These are phyloP conservation scores for Lytechinus variegatus DNA, from an alignment of 35 echinoderm and acorn worm genomes.

Conservation along the genomic window DNA sequence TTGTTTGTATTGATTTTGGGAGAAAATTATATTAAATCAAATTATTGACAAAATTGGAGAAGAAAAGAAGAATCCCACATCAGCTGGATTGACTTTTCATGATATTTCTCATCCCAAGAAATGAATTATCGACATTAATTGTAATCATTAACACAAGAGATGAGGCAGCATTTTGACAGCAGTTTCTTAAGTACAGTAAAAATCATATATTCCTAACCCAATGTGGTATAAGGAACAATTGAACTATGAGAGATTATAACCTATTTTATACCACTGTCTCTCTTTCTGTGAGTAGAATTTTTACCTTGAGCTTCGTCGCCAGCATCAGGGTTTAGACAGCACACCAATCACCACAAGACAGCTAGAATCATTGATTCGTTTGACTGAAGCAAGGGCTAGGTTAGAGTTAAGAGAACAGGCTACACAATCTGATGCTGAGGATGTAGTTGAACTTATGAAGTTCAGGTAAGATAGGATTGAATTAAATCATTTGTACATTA, in stretches of 20 bases:
- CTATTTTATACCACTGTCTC: too few relatives aligned
- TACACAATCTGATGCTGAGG: slow-evolving; percentile 82
- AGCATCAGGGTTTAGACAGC: slow-evolving; percentile 83
- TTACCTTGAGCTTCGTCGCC: slow-evolving; percentile 91
- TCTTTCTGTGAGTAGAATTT: slow-evolving; percentile 45
- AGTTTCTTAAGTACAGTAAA: slow-evolving; percentile 87
- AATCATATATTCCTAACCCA: slow-evolving; percentile 53
- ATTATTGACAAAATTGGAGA: too few relatives aligned
- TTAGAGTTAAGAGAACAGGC: slow-evolving; percentile 89
- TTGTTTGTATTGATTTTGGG: too few relatives aligned
- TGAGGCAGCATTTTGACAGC: slow-evolving; percentile 79
- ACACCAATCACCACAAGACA: slow-evolving; percentile 96
- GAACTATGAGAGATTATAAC: too few relatives aligned
- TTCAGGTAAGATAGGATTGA: slow-evolving; percentile 68
- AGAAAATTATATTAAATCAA: too few relatives aligned
- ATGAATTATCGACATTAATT: slow-evolving; percentile 88
- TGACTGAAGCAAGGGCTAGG: slow-evolving; percentile 94
- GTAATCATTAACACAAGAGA: slow-evolving; percentile 73
- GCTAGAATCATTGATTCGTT: slow-evolving; percentile 90
- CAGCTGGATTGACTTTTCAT: neutral
- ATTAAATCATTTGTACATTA: neutral
- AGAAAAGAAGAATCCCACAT: too few relatives aligned
- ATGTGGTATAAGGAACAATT: slow-evolving; percentile 76
- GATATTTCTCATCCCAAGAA: neutral
- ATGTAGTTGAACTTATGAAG: slow-evolving; percentile 99